phyloP scores from a whole-genome alignment of 2,888 invertebrate genomes.

The Dryocosmus kuriphilus region DNA sequence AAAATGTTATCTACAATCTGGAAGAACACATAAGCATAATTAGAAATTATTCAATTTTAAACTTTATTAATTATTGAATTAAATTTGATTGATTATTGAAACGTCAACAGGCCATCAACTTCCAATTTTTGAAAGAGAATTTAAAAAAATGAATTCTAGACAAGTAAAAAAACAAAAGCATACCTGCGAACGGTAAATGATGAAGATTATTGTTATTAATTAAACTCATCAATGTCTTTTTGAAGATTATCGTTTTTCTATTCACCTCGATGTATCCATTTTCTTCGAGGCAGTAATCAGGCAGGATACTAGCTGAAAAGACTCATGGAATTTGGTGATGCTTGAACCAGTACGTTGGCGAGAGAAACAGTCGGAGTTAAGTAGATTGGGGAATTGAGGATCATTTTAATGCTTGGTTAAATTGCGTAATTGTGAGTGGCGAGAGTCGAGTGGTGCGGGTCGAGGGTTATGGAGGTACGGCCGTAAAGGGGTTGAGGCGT shows the following conservation, averaged over 20 bases:
- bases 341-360: not conserved
- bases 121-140: too few relatives aligned
- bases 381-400: slow-evolving; percentile 70
- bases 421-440: slow-evolving; percentile 70
- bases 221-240: not conserved
- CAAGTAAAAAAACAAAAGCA: too few relatives aligned
- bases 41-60: too few relatives aligned
- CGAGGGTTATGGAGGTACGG: slow-evolving; percentile 46
- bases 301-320: not conserved
- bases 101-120: too few relatives aligned
- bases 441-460: slow-evolving; percentile 47
- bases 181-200: not conserved
- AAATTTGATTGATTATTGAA: too few relatives aligned
- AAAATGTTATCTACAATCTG: too few relatives aligned
- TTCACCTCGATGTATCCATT: not conserved
- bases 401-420: slow-evolving; percentile 71
- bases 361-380: slow-evolving; percentile 59
- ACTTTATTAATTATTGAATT: too few relatives aligned
- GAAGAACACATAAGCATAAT: too few relatives aligned
- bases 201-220: not conserved
- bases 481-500: slow-evolving; percentile 25
- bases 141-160: too few relatives aligned
- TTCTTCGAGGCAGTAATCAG: not conserved
- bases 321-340: not conserved
- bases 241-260: not conserved